phyloP scores from a whole-genome alignment of 2,113 vertebrate genomes.

The Gnathonemus echidnorhynchus region DNA sequence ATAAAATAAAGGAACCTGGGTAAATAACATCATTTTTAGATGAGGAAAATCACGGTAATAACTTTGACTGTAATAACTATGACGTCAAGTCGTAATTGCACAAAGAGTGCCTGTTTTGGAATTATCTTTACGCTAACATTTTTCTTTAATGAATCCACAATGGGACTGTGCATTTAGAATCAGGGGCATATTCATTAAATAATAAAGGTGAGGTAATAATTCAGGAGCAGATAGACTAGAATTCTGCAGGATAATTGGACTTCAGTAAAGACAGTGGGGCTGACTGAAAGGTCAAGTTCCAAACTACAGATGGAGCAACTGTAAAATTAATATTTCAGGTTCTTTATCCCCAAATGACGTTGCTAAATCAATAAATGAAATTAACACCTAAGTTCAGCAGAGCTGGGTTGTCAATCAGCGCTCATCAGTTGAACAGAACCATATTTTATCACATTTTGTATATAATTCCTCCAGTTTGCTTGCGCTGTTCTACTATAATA shows the following conservation, averaged over 20 bases:
- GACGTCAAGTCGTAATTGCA: not conserved
- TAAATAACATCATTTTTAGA: not conserved
- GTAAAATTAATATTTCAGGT: not conserved
- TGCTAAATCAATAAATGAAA: not conserved
- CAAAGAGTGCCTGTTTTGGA: not conserved
- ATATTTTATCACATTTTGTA: not conserved
- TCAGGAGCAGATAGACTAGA: not conserved
- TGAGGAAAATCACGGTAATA: not conserved
- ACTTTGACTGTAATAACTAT: not conserved
- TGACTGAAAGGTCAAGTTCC: not conserved
- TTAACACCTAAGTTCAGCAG: not conserved
- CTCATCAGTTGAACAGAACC: not conserved
- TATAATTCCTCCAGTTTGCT: not conserved
- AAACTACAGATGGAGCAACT: not conserved
- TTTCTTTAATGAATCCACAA: not conserved
- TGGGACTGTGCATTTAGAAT: not conserved
- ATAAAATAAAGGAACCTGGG: not conserved
- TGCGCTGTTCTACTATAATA: not conserved
- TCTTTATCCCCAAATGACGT: not conserved
- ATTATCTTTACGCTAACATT: not conserved
- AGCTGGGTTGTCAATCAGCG: not conserved
- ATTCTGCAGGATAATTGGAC: not conserved
- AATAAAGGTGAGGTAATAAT: conserved; percentile 2
- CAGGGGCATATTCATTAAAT: not conserved
- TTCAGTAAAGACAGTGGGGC: not conserved